These are phyloP conservation scores for Martes martes DNA, from an alignment of 2,113 vertebrate genomes.

Conservation along the genomic window DNA sequence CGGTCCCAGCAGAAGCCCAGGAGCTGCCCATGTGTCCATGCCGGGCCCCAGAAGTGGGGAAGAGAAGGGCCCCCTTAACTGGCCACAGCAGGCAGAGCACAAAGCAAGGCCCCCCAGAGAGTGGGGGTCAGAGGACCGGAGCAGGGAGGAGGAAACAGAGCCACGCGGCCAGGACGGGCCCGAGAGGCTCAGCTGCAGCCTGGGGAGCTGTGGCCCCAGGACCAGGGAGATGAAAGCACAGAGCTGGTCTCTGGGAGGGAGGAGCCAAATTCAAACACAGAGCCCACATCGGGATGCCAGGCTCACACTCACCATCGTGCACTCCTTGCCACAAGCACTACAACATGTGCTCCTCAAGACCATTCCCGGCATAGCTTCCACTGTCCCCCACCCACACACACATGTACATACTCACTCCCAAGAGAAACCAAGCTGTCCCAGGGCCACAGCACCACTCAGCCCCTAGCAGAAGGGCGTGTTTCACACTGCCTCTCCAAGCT, in stretches of 20 bases:
- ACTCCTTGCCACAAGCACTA: accelerated
- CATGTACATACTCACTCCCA: not conserved
- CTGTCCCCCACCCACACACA: not conserved
- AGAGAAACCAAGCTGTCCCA: not conserved
- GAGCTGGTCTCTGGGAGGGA: accelerated
- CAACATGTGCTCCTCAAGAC: accelerated
- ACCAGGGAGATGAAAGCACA: not conserved
- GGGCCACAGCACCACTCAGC: not conserved
- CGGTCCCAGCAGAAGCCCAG: not conserved
- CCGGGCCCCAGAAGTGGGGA: accelerated
- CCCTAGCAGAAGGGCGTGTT: not conserved
- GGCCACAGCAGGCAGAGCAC: accelerated
- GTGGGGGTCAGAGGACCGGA: not conserved
- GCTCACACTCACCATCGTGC: not conserved
- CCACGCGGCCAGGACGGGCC: not conserved
- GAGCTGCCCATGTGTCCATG: accelerated
- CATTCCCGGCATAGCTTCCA: not conserved
- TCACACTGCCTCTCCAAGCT: accelerated
- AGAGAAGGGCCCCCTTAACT: not conserved
- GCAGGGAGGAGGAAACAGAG: no score
- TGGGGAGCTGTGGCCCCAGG: not conserved
- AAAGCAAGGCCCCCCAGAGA: not conserved
- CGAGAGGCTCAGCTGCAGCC: not conserved
- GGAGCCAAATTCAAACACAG: not conserved
- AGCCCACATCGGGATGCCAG: accelerated